Conservation (phyloP, 2,888 invertebrate genomes). For the Phortica magna region DNA sequence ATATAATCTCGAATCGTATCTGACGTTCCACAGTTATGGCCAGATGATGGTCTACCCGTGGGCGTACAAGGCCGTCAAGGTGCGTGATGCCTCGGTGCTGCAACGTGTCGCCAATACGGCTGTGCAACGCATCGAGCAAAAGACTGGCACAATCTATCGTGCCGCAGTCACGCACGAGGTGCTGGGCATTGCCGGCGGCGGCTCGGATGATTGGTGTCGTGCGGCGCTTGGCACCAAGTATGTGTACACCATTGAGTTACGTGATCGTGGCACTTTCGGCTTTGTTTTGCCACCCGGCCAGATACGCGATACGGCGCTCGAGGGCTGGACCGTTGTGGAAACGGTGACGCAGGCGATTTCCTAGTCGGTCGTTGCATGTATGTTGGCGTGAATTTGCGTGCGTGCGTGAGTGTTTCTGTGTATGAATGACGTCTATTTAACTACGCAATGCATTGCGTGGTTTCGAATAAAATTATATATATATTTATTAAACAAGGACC, state of each 20-base stretch:
- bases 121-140: constrained; percentile 65
- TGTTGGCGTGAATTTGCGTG: constrained; percentile 19
- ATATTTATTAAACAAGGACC: constrained; percentile 36
- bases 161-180: constrained; percentile 71
- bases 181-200: constrained; percentile 75
- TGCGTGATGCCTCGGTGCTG: constrained; percentile 62
- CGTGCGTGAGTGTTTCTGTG: background rate
- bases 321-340: constrained; percentile 71
- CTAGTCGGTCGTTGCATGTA: background rate
- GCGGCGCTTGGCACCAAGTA: constrained; percentile 66
- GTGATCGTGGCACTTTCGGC: constrained; percentile 73
- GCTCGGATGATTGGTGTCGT: constrained; percentile 76
- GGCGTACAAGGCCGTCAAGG: constrained; percentile 74
- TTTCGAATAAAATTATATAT: constrained; percentile 50
- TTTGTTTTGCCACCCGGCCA: constrained; percentile 72
- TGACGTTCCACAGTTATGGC: constrained; percentile 88
- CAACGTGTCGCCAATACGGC: constrained; percentile 70
- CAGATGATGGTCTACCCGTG: constrained; percentile 75
- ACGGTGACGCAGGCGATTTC: constrained; percentile 68
- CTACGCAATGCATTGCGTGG: constrained; percentile 32
- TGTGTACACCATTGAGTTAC: constrained; percentile 75
- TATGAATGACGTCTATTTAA: constrained; percentile 26
- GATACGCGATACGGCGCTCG: constrained; percentile 70
- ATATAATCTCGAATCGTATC: constrained; percentile 82
- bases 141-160: constrained; percentile 67